These are phyloP conservation scores for Acrossocheilus fasciatus DNA, from an alignment of 2,797 vertebrate species.

Conservation along the genomic window DNA sequence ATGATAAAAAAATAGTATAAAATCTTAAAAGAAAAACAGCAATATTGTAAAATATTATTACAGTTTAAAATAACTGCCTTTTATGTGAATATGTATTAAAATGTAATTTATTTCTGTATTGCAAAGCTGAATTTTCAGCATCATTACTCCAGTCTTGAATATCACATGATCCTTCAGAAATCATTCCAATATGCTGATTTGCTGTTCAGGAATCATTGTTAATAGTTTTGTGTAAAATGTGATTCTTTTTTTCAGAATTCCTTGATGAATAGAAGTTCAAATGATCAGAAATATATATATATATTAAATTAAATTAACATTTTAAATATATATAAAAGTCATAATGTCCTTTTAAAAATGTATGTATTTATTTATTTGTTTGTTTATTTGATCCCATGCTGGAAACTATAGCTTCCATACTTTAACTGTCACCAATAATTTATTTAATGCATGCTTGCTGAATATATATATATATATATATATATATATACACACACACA, in stretches of 20 bases:
- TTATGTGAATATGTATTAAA: background rate
- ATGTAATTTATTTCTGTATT: background rate
- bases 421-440: background rate
- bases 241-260: too few relatives aligned
- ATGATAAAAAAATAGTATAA: background rate
- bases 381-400: background rate
- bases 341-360: too few relatives aligned
- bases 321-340: too few relatives aligned
- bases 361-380: background rate
- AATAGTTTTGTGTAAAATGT: too few relatives aligned
- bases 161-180: background rate
- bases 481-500: too few relatives aligned
- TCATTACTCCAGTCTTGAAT: background rate
- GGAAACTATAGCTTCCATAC: background rate
- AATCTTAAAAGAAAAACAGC: too few relatives aligned
- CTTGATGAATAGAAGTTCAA: background rate
- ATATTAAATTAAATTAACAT: too few relatives aligned
- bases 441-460: background rate
- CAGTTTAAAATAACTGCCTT: background rate
- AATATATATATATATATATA: background rate
- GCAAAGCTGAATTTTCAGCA: too few relatives aligned
- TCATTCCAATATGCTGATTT: background rate
- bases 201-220: background rate
- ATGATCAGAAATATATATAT: too few relatives aligned
- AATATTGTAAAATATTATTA: background rate